Percentiles rank a stretch among this genome's conserved stretches.
Evolutionary conservation across 2,888 invertebrate genomes (phyloP).

Genomic region (Parnassius apollo): DNA sequence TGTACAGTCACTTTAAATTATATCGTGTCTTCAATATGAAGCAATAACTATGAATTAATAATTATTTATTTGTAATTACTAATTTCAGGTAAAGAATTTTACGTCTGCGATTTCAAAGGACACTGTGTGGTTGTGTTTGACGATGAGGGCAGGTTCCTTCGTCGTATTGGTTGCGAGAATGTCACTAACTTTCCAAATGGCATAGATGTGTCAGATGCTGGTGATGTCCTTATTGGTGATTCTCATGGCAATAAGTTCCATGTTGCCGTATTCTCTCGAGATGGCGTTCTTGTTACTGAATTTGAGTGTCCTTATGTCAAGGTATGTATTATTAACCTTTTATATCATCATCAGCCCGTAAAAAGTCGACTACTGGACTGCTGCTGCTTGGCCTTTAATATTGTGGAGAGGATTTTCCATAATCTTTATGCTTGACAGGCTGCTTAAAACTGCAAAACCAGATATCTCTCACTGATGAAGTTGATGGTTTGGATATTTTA

Average conservation of each 20-base stretch:
- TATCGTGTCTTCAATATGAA: too few species aligned
- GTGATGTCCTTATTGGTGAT: conserved; percentile 97
- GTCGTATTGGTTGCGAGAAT: conserved; percentile 96
- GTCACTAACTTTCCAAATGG: conserved; percentile 99
- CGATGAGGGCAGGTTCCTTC: conserved; percentile 94
- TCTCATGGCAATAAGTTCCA: conserved; percentile 99
- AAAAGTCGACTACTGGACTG: too few species aligned
- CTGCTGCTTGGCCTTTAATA: too few species aligned
- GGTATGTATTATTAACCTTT: conserved; percentile 72
- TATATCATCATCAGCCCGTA: too few species aligned
- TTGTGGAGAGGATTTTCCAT: too few species aligned
- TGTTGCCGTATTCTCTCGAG: conserved; percentile 96
- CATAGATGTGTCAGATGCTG: conserved; percentile 98
- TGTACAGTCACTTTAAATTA: too few species aligned
- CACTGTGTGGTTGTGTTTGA: conserved; percentile 98
- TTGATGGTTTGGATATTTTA: too few species aligned
- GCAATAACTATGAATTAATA: too few species aligned
- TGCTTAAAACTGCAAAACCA: too few species aligned
- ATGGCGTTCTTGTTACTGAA: conserved; percentile 92
- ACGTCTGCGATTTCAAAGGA: conserved; percentile 98
- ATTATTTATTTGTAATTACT: neutral
- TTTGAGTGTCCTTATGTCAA: conserved; percentile 99
- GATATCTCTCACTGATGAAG: too few species aligned
- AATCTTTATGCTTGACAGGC: too few species aligned
- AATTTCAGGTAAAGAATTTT: conserved; percentile 91